A percentile compares a stretch with the other conserved stretches of the same genome.
Conservation (phyloP, 2,888 invertebrate species). For the Heliconius charithonia region DNA sequence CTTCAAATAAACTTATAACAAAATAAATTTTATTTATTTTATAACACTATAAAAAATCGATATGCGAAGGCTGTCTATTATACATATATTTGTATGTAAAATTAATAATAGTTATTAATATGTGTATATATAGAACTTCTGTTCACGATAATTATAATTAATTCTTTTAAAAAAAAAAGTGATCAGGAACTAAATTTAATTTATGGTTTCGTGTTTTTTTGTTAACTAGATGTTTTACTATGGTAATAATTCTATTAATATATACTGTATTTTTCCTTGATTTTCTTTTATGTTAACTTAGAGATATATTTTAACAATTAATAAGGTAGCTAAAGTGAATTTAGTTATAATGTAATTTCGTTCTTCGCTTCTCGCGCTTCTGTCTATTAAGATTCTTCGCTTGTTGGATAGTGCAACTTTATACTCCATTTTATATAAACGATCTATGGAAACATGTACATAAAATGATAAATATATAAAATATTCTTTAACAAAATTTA, state of each 20-base stretch:
- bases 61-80: not conserved
- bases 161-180: not conserved
- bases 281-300: not conserved
- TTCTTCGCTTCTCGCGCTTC: not conserved
- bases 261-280: not conserved
- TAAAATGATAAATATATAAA: not conserved
- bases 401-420: not conserved
- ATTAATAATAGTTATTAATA: constrained; percentile 18
- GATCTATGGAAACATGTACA: not conserved
- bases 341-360: not conserved
- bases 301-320: not conserved
- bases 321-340: not conserved
- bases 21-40: constrained; percentile 18
- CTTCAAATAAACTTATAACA: constrained; percentile 33
- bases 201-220: not conserved
- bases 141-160: constrained; percentile 1
- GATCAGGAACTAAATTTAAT: too few species aligned
- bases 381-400: not conserved
- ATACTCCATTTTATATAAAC: not conserved
- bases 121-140: constrained; percentile 3
- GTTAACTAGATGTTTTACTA: not conserved
- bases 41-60: constrained; percentile 11
- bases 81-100: not conserved
- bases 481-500: too few species aligned
- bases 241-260: not conserved